phyloP scores from a whole-genome alignment of 2,888 invertebrate genomes.

The Bombylius discolor region DNA sequence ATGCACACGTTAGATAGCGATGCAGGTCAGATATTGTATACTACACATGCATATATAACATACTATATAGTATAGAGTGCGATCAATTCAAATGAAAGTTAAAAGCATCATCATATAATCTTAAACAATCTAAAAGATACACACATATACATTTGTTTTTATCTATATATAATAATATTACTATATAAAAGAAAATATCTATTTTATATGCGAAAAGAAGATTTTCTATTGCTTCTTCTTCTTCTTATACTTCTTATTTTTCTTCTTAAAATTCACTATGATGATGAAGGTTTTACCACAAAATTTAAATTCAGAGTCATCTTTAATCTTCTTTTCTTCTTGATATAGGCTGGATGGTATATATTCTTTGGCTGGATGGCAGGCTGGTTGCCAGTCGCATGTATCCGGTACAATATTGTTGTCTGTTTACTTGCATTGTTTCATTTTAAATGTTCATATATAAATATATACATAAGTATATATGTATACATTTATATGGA shows the following conservation, averaged over 20 bases:
- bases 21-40: constrained; percentile 6
- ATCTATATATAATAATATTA: too few relatives aligned
- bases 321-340: too few relatives aligned
- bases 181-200: too few relatives aligned
- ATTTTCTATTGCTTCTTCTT: too few relatives aligned
- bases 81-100: neutral
- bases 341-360: neutral
- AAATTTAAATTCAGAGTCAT: too few relatives aligned
- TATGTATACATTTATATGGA: neutral
- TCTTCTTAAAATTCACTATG: too few relatives aligned
- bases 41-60: neutral
- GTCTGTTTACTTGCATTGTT: neutral
- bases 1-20: constrained; percentile 1
- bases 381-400: neutral
- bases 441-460: neutral
- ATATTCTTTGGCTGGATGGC: neutral
- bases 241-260: too few relatives aligned
- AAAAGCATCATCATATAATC: too few relatives aligned
- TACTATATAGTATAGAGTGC: neutral
- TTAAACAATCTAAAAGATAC: too few relatives aligned
- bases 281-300: neutral
- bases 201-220: too few relatives aligned
- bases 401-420: neutral
- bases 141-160: too few relatives aligned
- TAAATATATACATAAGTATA: neutral